Base-by-base conservation (phyloP, 2,888 invertebrate genomes). In the Heliconius ethilla region DNA sequence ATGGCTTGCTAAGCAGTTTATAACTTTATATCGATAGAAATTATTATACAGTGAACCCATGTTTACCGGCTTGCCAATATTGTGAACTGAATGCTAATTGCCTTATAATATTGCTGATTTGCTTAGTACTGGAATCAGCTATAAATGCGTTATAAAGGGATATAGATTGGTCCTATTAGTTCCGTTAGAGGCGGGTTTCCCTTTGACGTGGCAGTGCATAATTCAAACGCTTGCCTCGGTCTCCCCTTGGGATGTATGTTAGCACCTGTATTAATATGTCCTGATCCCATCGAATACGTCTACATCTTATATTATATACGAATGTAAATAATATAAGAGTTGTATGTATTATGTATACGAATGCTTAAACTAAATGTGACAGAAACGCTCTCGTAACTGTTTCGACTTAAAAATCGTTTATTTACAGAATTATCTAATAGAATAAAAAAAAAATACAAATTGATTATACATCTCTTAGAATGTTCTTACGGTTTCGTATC, bases 131-230 rank as follows among this genome's bases (percentile, higher is more conserved):
- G 78, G 81, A 82, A 82, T 81, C 80, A 81, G 81, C 83, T 82
- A 83, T 82, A 83, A 83, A 84, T 84, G 82, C 81, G 79, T 78
- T 73, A 81, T 82, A 84, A 84, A 84, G 83, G 82, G 83, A 84
- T 83, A 83, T 84, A 84, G 83, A 86, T 87, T 86, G 86, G 84
- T 81, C 83, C 83, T 84, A 86, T 86, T 86, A 86, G 83, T 83
- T 82, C 81, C 82, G 82, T 82, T 81, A 83, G 82, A 83, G 80
- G 81, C 81, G 81, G 82, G 83, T 83, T 83, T 84, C 83, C 83
- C 84, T 86, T 86, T 85, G 86, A 86, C 81, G 82, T 82, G 82
- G 82, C 81, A 82, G 83, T 84, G 84, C 83, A 86, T 87, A 83
- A 86, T 85, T 85, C 83, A 86, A 85, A 85, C 84, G 83, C 81